Percentiles rank a stretch among this genome's conserved stretches.
These are phyloP conservation scores for Protosalanx chinensis DNA, from an alignment of 2,797 vertebrate species.

Conservation along the genomic window DNA sequence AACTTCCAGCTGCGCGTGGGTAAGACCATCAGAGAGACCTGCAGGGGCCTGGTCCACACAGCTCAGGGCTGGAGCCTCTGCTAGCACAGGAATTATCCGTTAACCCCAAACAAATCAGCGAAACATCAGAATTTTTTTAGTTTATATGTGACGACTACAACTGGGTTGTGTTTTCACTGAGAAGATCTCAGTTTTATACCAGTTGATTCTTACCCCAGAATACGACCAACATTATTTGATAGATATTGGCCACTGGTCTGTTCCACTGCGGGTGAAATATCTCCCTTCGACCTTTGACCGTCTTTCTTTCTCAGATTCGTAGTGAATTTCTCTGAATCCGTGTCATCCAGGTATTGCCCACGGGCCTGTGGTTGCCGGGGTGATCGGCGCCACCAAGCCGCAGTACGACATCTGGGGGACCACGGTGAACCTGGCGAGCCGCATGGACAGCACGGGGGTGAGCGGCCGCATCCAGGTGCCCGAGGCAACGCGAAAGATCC, in stretches of 20 bases:
- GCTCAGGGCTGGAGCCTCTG: no score
- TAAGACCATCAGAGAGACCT: constrained; percentile 31
- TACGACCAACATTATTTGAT: no score
- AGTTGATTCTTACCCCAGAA: no score
- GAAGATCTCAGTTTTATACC: no score
- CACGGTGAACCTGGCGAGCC: constrained; percentile 77
- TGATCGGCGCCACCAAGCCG: constrained; percentile 75
- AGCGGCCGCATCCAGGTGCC: constrained; percentile 76
- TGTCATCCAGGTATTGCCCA: constrained; percentile 69
- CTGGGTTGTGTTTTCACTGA: no score
- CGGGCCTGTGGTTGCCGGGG: constrained; percentile 73
- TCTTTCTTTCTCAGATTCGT: not conserved
- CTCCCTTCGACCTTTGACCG: no score
- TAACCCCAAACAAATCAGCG: no score
- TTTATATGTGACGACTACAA: no score
- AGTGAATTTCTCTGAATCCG: not conserved
- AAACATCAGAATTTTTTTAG: no score
- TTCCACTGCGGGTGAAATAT: no score
- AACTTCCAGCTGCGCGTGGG: constrained; percentile 77
- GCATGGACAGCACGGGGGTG: constrained; percentile 78
- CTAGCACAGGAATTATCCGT: no score
- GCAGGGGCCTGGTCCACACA: not conserved
- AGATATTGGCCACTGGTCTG: no score
- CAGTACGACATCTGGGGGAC: constrained; percentile 81
- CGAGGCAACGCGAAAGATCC: constrained; percentile 64